Evolutionary conservation across 30 jellyfish, hydroid and myxozoan genomes (phyloP).

Genomic region (Nemopilema nomurai): DNA sequence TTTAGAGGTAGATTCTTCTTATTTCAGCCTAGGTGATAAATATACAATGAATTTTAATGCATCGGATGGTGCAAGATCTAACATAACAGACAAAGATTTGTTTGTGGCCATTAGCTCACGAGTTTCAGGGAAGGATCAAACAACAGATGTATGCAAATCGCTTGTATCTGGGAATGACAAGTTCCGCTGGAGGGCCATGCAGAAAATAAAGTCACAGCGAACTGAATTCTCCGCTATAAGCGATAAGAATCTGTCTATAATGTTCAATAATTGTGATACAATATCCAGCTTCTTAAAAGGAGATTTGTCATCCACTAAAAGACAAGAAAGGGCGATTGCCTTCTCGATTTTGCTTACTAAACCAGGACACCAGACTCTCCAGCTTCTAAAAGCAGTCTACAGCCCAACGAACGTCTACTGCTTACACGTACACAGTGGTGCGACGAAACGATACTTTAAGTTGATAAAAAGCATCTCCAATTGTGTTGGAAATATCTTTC

Average conservation of each 20-base stretch:
- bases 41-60: background rate
- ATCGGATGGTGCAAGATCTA: background rate
- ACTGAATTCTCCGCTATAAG: background rate
- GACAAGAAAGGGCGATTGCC: conserved; percentile 64
- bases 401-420: conserved; percentile 81
- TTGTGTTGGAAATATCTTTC: conserved; percentile 66
- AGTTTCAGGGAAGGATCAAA: conserved; percentile 4
- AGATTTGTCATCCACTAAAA: background rate
- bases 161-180: conserved; percentile 38
- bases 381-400: conserved; percentile 76
- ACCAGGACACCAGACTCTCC: conserved; percentile 90
- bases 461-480: conserved; percentile 46
- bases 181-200: conserved; percentile 33
- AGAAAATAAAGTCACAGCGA: conserved; percentile 1
- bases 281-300: conserved; percentile 15
- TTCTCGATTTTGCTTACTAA: conserved; percentile 82
- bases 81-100: background rate
- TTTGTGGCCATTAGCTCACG: background rate
- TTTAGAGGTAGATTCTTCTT: background rate
- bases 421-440: conserved; percentile 75
- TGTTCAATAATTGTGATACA: conserved; percentile 27
- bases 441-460: conserved; percentile 29
- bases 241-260: conserved; percentile 5
- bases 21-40: background rate
- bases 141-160: conserved; percentile 19